A percentile compares a stretch with the other conserved stretches of the same genome.
phyloP scores from a whole-genome alignment of 2,888 invertebrate genomes.

The Aporophyla nigra region DNA sequence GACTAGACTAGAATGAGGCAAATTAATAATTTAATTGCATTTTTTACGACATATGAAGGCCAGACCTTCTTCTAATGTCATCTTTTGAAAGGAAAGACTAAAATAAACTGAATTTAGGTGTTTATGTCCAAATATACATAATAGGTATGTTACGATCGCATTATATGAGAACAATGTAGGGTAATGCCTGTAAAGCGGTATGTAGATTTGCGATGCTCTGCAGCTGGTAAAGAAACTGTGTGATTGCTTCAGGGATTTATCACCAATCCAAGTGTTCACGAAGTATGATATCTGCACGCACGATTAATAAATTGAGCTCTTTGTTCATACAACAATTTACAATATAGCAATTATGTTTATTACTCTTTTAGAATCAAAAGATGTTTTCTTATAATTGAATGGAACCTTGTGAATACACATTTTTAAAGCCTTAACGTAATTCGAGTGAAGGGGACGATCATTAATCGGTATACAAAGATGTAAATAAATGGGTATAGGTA shows the following conservation, averaged over 20 bases:
- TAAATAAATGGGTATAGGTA: not conserved
- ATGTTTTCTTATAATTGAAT: conserved; percentile 13
- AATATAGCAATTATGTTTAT: conserved; percentile 28
- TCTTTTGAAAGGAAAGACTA: not conserved
- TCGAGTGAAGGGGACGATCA: conserved; percentile 56
- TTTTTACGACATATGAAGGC: not conserved
- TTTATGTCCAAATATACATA: not conserved
- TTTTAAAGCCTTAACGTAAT: conserved; percentile 34
- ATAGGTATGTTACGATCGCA: not conserved
- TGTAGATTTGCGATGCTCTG: not conserved
- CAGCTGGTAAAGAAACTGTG: not conserved
- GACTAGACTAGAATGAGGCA: too few relatives aligned
- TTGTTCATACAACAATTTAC: conserved; percentile 20
- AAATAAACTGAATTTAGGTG: not conserved
- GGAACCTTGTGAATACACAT: conserved; percentile 41
- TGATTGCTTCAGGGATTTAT: not conserved
- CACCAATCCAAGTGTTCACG: not conserved
- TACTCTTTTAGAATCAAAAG: conserved; percentile 7
- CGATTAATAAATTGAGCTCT: conserved; percentile 34
- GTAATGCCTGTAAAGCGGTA: not conserved
- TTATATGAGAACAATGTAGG: not conserved
- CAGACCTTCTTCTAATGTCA: too few relatives aligned
- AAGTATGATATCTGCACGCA: conserved; percentile 26
- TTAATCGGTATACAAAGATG: conserved; percentile 11
- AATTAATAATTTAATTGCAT: too few relatives aligned